phyloP scores from a whole-genome alignment of 2,888 invertebrate genomes.

The Podabrus alpinus region DNA sequence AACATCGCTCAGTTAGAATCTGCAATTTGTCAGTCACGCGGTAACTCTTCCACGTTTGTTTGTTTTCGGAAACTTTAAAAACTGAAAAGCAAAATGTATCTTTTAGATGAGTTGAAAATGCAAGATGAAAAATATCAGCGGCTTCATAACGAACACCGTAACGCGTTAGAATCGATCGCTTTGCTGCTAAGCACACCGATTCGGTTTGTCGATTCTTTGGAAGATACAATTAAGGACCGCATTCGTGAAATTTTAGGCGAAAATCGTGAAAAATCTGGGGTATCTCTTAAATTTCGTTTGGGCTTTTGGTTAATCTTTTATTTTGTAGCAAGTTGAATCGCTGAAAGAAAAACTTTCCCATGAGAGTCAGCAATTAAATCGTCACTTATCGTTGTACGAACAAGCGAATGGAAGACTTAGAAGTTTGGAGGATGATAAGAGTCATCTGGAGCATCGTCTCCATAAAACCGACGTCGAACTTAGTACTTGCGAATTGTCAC shows the following conservation, averaged over 20 bases:
- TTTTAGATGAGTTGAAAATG: slow-evolving; percentile 68
- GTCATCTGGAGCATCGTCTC: slow-evolving; percentile 72
- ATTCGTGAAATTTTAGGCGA: slow-evolving; percentile 77
- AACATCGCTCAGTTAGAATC: slow-evolving; percentile 73
- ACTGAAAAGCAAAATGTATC: slow-evolving; percentile 1
- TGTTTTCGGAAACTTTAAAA: background rate
- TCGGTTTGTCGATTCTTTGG: slow-evolving; percentile 76
- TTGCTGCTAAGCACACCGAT: slow-evolving; percentile 72
- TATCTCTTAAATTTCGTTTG: slow-evolving; percentile 47
- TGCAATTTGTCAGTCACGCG: slow-evolving; percentile 69
- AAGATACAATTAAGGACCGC: slow-evolving; percentile 78
- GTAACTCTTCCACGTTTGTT: slow-evolving; percentile 50
- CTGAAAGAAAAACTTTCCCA: slow-evolving; percentile 75
- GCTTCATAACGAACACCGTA: slow-evolving; percentile 69
- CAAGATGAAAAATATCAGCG: slow-evolving; percentile 72
- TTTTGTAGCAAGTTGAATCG: slow-evolving; percentile 71
- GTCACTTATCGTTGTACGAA: slow-evolving; percentile 69
- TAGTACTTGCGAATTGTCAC: slow-evolving; percentile 70
- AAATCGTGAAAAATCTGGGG: slow-evolving; percentile 76
- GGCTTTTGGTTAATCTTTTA: background rate
- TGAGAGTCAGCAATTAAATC: slow-evolving; percentile 73
- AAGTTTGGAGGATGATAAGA: slow-evolving; percentile 75
- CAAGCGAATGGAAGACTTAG: slow-evolving; percentile 67
- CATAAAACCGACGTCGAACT: slow-evolving; percentile 82
- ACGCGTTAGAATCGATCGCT: slow-evolving; percentile 72